A percentile compares a stretch with the other conserved stretches of the same genome.
Conservation (phyloP, 2,797 vertebrate species). For the Hoplostethus mediterraneus region DNA sequence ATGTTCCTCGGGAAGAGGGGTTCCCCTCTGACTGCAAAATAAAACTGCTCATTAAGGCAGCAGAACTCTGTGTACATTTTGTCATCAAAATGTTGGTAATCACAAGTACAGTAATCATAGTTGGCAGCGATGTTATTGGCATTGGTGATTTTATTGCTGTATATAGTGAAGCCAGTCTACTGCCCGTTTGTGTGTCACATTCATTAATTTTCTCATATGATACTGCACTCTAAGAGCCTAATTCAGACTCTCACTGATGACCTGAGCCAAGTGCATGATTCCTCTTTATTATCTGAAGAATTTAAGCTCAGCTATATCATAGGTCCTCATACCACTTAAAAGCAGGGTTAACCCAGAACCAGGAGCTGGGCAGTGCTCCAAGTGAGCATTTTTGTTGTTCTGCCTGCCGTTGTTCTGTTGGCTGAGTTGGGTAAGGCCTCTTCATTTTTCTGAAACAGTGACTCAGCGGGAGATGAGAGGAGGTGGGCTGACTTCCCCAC, state of each 20-base stretch:
- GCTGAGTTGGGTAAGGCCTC: conserved; percentile 34
- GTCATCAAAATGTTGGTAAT: conserved; percentile 13
- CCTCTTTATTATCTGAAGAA: background rate
- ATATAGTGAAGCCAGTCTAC: background rate
- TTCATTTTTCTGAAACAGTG: conserved; percentile 54
- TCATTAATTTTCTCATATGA: no score
- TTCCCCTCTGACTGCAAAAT: conserved; percentile 32
- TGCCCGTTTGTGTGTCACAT: background rate
- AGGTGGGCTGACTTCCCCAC: conserved; percentile 52
- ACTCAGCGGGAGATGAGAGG: conserved; percentile 53
- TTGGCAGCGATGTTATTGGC: no score
- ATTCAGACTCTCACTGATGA: no score
- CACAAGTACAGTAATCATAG: background rate
- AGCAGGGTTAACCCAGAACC: conserved; percentile 4
- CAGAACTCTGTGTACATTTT: conserved; percentile 15
- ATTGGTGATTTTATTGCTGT: background rate
- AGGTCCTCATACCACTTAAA: background rate
- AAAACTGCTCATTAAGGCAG: conserved; percentile 25
- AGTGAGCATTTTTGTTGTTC: conserved; percentile 6
- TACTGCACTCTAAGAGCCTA: no score
- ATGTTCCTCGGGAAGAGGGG: conserved; percentile 34
- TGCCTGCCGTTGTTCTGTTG: conserved; percentile 34
- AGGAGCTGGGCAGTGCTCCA: background rate
- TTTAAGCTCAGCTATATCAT: background rate
- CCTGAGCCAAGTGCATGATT: background rate